Evolutionary conservation across 2,113 vertebrate species (phyloP), one percentile per base, ranked within the genome.

Genomic region (Thunnus maccoyii): DNA sequence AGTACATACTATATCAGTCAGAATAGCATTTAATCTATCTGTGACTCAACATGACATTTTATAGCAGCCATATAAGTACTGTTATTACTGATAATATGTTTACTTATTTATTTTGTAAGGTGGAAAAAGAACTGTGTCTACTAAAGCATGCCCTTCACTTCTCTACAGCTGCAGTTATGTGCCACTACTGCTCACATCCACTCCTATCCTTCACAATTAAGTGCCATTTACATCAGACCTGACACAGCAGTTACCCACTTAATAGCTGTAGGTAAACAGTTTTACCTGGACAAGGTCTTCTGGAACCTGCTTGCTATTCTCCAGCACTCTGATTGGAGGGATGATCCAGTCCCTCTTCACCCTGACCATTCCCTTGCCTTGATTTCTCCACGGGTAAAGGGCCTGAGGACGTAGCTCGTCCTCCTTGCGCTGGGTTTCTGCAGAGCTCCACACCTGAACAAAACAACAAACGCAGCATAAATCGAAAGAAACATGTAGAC

Each of bases 281-380:
- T 62, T 83, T 92, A 99, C 98, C 98, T 99, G 98, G 72, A 99
- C 98, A 77, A 99, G 92, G 3, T 96, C 89, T 85, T 97, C 96
- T 0, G 98, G 98, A 75, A 99, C 92, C 75, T 96, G 95, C 71
- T 96, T 98, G 95, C 97, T 95, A 87, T 99, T 99, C 94, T 99
- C 98, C 0, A 95, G 94, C 61, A 99, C 95, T 0, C 97, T 96
- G 93, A 99, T 99, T 30, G 97, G 97, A 15, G 98, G 98, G 74
- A 99, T 99, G 86, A 99, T 97, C 98, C 98, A 99, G 83, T 98
- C 98, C 80, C 98, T 95, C 86, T 97, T 96, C 73, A 97, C 95
- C 50, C 98, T 86, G 66, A 94, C 63, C 0, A 52, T 10, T 0
- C 89, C 84, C 0, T 80, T 70, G 41, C 80, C 82, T 47, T 57